Conservation (phyloP, 2,888 invertebrate species). For the Hedya salicella region DNA sequence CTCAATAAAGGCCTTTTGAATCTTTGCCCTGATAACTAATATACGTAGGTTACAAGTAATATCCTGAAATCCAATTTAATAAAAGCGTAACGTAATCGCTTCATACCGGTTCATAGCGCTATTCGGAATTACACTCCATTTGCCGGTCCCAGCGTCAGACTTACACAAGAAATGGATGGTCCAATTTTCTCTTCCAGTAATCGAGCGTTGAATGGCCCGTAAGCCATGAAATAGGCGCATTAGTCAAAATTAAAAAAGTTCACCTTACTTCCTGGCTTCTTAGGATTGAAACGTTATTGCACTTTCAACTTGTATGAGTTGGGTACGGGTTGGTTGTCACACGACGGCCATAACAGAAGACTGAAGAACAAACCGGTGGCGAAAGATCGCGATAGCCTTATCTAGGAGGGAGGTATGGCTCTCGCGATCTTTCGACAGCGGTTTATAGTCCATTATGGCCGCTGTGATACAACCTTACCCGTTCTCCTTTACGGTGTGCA, state of each 20-base stretch:
- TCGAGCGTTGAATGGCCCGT: slow-evolving; percentile 76
- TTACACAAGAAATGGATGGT: slow-evolving; percentile 72
- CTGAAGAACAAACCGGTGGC: too few relatives aligned
- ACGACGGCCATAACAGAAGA: too few relatives aligned
- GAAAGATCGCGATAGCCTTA: too few relatives aligned
- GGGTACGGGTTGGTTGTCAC: too few relatives aligned
- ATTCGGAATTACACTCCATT: slow-evolving; percentile 59
- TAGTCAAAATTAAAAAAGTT: slow-evolving; percentile 44
- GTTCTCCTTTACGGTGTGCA: too few relatives aligned
- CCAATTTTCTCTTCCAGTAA: slow-evolving; percentile 77
- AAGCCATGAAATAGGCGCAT: slow-evolving; percentile 78
- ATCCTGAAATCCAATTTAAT: slow-evolving; percentile 30
- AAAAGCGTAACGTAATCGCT: slow-evolving; percentile 32
- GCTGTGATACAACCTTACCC: too few relatives aligned
- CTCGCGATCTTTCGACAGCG: too few relatives aligned
- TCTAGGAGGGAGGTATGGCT: too few relatives aligned
- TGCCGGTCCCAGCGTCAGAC: slow-evolving; percentile 54
- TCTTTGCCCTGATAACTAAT: not conserved
- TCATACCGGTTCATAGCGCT: slow-evolving; percentile 8
- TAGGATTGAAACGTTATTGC: too few relatives aligned
- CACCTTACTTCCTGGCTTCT: not conserved
- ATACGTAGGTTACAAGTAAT: slow-evolving; percentile 5
- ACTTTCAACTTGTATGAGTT: too few relatives aligned
- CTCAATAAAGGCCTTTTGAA: not conserved
- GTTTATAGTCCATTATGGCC: too few relatives aligned